phyloP scores from a whole-genome alignment of 2,113 vertebrate species.

The Entelurus aequoreus region DNA sequence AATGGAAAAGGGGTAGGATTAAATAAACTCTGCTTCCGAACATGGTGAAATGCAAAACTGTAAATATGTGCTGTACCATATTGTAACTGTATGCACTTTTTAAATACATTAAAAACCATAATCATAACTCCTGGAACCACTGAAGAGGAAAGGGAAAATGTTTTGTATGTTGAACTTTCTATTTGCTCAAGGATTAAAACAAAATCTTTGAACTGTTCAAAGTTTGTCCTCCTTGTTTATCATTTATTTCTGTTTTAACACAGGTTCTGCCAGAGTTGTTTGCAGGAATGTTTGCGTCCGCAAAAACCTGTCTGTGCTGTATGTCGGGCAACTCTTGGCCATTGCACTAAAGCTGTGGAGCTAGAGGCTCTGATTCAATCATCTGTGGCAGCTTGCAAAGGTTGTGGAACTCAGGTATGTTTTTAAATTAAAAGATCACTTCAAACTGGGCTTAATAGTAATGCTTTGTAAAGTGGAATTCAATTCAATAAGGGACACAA shows the following conservation, averaged over 20 bases:
- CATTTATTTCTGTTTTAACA: constrained; percentile 14
- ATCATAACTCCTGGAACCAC: too few relatives aligned
- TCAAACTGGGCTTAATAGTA: background rate
- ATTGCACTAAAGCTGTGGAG: constrained; percentile 76
- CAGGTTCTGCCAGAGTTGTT: constrained; percentile 90
- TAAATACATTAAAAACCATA: too few relatives aligned
- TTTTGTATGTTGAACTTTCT: background rate
- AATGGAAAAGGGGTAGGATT: too few relatives aligned
- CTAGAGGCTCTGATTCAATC: constrained; percentile 82
- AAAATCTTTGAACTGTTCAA: background rate
- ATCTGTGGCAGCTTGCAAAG: constrained; percentile 83
- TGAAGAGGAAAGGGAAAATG: too few relatives aligned
- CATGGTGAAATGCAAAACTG: too few relatives aligned
- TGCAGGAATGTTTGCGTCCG: constrained; percentile 90
- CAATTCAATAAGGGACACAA: too few relatives aligned
- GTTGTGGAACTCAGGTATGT: constrained; percentile 84
- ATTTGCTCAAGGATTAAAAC: background rate
- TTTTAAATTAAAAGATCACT: background rate
- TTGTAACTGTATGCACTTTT: too few relatives aligned
- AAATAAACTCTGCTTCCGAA: too few relatives aligned
- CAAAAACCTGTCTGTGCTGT: constrained; percentile 93
- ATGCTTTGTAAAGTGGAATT: background rate
- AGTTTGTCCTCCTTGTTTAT: background rate
- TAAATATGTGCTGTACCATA: too few relatives aligned
- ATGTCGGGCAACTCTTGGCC: constrained; percentile 78